phyloP scores from a whole-genome alignment of 2,888 invertebrate species.

The Aspidiotus rigidus region DNA sequence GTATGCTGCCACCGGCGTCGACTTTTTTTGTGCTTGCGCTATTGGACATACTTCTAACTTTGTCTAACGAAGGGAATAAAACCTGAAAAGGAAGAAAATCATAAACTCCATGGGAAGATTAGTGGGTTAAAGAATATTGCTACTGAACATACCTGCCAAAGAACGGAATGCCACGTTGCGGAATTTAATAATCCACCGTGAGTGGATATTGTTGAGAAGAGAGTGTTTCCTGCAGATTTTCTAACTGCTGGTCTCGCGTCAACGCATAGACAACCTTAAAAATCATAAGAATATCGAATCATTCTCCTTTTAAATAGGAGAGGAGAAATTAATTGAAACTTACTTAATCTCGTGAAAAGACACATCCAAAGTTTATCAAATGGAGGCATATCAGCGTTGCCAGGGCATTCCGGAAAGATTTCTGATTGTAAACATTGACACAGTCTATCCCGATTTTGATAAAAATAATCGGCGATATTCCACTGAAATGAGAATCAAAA shows the following conservation, averaged over 20 bases:
- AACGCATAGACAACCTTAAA: constrained; percentile 74
- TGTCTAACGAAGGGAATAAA: constrained; percentile 75
- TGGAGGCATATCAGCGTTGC: constrained; percentile 72
- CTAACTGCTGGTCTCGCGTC: constrained; percentile 91
- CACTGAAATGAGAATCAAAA: constrained; percentile 54
- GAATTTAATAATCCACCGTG: constrained; percentile 81
- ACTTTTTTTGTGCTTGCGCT: constrained; percentile 57
- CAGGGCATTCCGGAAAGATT: constrained; percentile 73
- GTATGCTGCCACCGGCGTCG: constrained; percentile 82
- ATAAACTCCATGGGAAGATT: not conserved
- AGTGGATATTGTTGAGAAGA: constrained; percentile 94
- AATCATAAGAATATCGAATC: not conserved
- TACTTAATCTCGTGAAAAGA: constrained; percentile 72
- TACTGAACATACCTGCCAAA: constrained; percentile 60
- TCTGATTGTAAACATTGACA: constrained; percentile 64
- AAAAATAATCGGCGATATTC: constrained; percentile 97
- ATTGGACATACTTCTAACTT: constrained; percentile 60
- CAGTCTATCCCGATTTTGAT: constrained; percentile 83
- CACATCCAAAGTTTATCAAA: constrained; percentile 96
- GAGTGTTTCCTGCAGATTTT: constrained; percentile 92
- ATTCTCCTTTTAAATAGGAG: not conserved
- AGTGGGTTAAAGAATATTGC: not conserved
- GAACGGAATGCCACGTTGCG: constrained; percentile 85
- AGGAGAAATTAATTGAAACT: constrained; percentile 38
- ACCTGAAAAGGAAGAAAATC: constrained; percentile 48